Conservation (phyloP, 2,888 invertebrate species). For the Argyresthia albistria region DNA sequence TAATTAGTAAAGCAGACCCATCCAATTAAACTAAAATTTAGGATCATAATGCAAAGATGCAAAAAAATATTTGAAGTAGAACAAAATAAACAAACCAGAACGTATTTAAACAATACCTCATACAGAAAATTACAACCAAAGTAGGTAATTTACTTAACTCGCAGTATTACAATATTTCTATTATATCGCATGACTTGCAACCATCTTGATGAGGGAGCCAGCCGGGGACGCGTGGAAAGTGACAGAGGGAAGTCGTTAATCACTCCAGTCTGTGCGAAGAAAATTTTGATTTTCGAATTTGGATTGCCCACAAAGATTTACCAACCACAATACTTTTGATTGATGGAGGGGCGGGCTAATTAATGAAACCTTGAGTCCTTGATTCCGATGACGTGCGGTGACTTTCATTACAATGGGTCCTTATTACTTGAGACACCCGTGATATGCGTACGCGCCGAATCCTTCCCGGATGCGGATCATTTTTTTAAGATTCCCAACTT, state of each 20-base stretch:
- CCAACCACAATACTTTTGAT: constrained; percentile 48
- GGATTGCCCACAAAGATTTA: constrained; percentile 45
- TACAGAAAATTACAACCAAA: constrained; percentile 44
- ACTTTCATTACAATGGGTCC: background rate
- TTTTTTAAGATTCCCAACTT: constrained; percentile 30
- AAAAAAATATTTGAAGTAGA: background rate
- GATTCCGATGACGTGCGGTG: constrained; percentile 5
- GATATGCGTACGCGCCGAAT: constrained; percentile 27
- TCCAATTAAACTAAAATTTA: background rate
- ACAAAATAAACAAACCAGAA: background rate
- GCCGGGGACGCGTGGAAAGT: constrained; percentile 35
- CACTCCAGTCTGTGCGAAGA: constrained; percentile 48
- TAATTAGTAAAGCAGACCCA: background rate
- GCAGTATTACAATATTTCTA: constrained; percentile 55
- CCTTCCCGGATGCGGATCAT: constrained; percentile 33
- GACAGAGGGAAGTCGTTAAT: constrained; percentile 66
- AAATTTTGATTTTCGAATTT: constrained; percentile 63
- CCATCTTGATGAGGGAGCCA: constrained; percentile 30
- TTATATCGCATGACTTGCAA: constrained; percentile 61
- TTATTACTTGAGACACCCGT: constrained; percentile 14
- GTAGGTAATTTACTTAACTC: constrained; percentile 51
- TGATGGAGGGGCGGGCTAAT: constrained; percentile 44
- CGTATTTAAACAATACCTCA: no score
- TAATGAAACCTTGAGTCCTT: constrained; percentile 17
- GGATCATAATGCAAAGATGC: background rate